Conservation (phyloP, 2,797 vertebrate species). For the Acipenser oxyrinchus region DNA sequence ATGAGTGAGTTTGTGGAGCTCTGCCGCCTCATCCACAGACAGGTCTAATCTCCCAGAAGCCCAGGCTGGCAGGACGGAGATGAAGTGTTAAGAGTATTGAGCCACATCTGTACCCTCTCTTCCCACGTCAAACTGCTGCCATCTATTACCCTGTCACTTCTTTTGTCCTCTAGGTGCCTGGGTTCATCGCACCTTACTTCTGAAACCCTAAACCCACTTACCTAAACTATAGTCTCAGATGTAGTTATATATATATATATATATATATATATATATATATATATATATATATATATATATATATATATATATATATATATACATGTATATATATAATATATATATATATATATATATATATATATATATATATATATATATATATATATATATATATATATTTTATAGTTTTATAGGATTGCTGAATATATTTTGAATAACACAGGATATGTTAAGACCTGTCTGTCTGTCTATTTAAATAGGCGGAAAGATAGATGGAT, state of each 20-base stretch:
- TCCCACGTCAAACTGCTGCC: slow-evolving; percentile 45
- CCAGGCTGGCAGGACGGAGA: slow-evolving; percentile 28
- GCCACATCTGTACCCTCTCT: slow-evolving; percentile 36
- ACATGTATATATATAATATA: too few relatives aligned
- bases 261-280: too few relatives aligned
- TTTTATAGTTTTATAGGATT: background rate
- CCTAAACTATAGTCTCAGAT: background rate
- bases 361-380: too few relatives aligned
- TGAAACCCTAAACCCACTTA: background rate
- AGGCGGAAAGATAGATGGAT: too few relatives aligned
- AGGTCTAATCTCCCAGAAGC: slow-evolving; percentile 34
- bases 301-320: too few relatives aligned
- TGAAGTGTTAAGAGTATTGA: slow-evolving; percentile 36
- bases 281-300: too few relatives aligned
- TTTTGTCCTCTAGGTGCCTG: slow-evolving; percentile 40
- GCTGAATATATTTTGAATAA: too few relatives aligned
- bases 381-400: too few relatives aligned
- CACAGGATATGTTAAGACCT: too few relatives aligned
- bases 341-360: too few relatives aligned
- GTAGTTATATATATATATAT: too few relatives aligned
- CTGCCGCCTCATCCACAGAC: slow-evolving; percentile 38
- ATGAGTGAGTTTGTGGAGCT: slow-evolving; percentile 45
- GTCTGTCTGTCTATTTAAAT: too few relatives aligned
- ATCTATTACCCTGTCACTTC: slow-evolving; percentile 50
- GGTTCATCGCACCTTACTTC: slow-evolving; percentile 14